Evolutionary conservation across 2,113 vertebrate genomes (phyloP).

Genomic region (Neoarius graeffei): DNA sequence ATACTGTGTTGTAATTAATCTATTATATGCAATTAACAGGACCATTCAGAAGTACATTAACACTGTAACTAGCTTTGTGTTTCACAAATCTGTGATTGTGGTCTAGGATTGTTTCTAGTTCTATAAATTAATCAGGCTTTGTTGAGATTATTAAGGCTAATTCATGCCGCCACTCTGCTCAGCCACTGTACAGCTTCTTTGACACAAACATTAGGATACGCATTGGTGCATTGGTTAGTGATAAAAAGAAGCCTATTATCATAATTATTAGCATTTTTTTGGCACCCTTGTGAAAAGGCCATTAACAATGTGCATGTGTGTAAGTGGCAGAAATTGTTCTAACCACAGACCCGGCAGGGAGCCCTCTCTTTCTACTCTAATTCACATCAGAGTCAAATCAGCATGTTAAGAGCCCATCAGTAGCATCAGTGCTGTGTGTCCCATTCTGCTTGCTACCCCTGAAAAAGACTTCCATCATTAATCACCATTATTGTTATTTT

Average conservation of each 20-base stretch:
- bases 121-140: conserved; percentile 52
- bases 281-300: conserved; percentile 56
- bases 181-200: conserved; percentile 52
- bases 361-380: conserved; percentile 60
- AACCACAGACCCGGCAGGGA: conserved; percentile 58
- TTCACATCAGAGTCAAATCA: conserved; percentile 64
- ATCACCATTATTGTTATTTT: conserved; percentile 57
- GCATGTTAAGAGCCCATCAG: conserved; percentile 59
- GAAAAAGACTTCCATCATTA: conserved; percentile 54
- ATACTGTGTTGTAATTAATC: conserved; percentile 25
- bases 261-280: conserved; percentile 57
- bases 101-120: conserved; percentile 40
- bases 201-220: conserved; percentile 53
- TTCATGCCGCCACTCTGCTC: conserved; percentile 48
- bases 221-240: conserved; percentile 58
- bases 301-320: conserved; percentile 51
- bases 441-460: conserved; percentile 46
- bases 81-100: conserved; percentile 39
- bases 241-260: conserved; percentile 59
- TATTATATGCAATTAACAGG: conserved; percentile 31
- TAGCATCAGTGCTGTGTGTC: conserved; percentile 54
- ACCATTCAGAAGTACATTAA: conserved; percentile 18
- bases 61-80: conserved; percentile 40
- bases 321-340: conserved; percentile 62
- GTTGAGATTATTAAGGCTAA: conserved; percentile 54